Evolutionary conservation across 2,888 invertebrate species (phyloP), one percentile per base, ranked within the genome.

Genomic region (Microplitis deprimator): DNA sequence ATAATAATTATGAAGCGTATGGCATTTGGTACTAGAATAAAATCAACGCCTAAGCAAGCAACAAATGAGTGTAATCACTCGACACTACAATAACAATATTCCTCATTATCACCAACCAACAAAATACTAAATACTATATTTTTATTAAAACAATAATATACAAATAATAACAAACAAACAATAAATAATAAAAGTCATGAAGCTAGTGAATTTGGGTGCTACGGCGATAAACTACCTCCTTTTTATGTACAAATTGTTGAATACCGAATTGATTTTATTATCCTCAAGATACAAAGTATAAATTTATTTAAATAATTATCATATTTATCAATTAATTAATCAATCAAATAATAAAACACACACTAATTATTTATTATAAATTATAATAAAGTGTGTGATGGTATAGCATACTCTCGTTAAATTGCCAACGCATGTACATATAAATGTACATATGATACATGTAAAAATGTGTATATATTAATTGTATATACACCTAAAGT

Each of bases 171-270:
- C 10, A 13, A 50, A 50, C 8, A 50, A 50, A 69, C 69, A 69
- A 67, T 73, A 68, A 60, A 29, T 73, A 73, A 78, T 81, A 62
- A 76, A 79, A 80, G 81, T 83, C 82, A 86, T 83, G 82, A 87
- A 83, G 85, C 81, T 83, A 79, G 79, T 82, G 83, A 81, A 83
- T 81, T 82, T 82, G 80, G 86, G 87, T 87, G 87, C 87, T 85
- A 83, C 81, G 83, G 84, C 83, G 82, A 87, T 84, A 85, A 82
- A 84, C 87, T 87, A 88, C 87, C 88, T 88, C 88, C 83, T 81
- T 79, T 85, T 84, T 72, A 83, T 88, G 87, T 89, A 89, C 88
- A 88, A 89, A 88, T 72, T 70, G 79, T 77, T 80, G 72, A 82
- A 75, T 69, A 79, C 75, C 79, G 84, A 83, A 83, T 82, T 81